A percentile compares a stretch with the other conserved stretches of the same genome.
Conservation (phyloP, 2,888 invertebrate species). For the Sphaerophoria rueppellii region DNA sequence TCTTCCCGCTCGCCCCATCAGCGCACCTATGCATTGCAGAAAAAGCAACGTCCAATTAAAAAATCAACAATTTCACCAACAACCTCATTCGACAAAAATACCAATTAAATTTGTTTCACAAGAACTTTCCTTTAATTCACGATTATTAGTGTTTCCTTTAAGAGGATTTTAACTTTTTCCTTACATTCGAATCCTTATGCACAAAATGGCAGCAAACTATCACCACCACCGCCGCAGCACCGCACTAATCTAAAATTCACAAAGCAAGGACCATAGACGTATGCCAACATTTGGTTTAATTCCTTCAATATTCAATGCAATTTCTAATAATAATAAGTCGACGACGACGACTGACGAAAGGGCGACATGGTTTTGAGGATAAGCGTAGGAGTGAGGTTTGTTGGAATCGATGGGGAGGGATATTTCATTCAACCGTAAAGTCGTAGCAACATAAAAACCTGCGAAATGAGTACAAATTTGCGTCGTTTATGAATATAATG, state of each 20-base stretch:
- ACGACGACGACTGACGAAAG: background rate
- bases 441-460: background rate
- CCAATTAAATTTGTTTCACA: conserved; percentile 59
- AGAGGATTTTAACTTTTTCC: conserved; percentile 31
- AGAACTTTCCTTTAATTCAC: conserved; percentile 66
- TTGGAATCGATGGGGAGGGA: background rate
- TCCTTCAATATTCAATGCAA: conserved; percentile 71
- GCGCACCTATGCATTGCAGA: background rate
- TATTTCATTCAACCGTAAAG: conserved; percentile 21
- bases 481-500: background rate
- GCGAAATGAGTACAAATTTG: background rate
- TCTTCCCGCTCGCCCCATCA: background rate
- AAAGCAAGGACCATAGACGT: conserved; percentile 38
- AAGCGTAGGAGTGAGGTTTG: background rate
- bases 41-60: conserved; percentile 55
- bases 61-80: conserved; percentile 65
- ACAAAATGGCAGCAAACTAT: conserved; percentile 53
- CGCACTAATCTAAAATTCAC: conserved; percentile 60
- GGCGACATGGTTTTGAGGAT: conserved; percentile 10
- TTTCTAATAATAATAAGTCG: conserved; percentile 61
- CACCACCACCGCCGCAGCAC: conserved; percentile 7
- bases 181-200: conserved; percentile 26
- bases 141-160: conserved; percentile 67
- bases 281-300: conserved; percentile 51
- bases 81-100: conserved; percentile 68